A percentile compares a stretch with the other conserved stretches of the same genome.
phyloP scores from a whole-genome alignment of 1,140 invertebrate species.

The Aphidius ervi region DNA sequence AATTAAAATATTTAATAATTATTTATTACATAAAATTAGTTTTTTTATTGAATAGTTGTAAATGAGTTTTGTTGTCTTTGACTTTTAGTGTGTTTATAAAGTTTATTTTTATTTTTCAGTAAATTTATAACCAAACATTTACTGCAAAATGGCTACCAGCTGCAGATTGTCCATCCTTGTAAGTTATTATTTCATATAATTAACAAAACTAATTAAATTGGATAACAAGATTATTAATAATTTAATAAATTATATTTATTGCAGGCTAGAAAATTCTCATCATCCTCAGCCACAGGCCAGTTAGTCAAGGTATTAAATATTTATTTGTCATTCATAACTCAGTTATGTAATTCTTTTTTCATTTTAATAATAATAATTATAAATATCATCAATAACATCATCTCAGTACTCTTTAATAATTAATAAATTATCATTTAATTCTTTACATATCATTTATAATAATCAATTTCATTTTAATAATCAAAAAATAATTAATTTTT shows the following conservation, averaged over 20 bases:
- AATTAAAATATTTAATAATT: too few species aligned
- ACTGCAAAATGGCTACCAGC: constrained; percentile 12
- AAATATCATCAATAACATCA: constrained; percentile 18
- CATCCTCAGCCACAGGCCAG: constrained; percentile 50
- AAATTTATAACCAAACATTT: too few species aligned
- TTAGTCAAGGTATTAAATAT: constrained; percentile 55
- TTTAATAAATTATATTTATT: constrained; percentile 19
- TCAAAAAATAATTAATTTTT: neutral
- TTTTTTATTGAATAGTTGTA: too few species aligned
- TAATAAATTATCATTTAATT: neutral
- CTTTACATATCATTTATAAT: neutral
- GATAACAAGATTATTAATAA: neutral
- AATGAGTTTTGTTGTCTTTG: too few species aligned
- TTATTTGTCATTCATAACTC: constrained; percentile 14
- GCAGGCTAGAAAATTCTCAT: constrained; percentile 51
- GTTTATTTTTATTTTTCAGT: too few species aligned
- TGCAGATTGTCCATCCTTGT: constrained; percentile 2
- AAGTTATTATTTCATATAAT: constrained; percentile 4
- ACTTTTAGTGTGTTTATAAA: too few species aligned
- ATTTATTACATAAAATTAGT: too few species aligned
- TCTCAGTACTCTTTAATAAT: neutral
- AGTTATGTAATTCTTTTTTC: constrained; percentile 19
- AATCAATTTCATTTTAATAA: neutral
- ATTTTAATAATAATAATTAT: constrained; percentile 16
- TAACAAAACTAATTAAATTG: neutral